phyloP scores from a whole-genome alignment of 2,888 invertebrate genomes.

The Diarsia mendica region DNA sequence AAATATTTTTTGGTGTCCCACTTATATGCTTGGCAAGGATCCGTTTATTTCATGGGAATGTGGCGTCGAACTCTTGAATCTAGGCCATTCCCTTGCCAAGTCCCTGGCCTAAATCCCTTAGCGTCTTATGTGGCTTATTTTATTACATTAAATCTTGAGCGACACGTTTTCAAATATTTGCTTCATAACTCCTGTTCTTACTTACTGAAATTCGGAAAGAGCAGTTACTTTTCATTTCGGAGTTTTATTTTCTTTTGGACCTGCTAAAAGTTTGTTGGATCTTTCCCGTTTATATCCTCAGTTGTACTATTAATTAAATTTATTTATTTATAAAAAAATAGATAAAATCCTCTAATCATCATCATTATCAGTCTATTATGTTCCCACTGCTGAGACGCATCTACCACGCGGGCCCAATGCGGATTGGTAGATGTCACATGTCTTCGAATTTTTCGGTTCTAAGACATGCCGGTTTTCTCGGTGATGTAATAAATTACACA shows the following conservation, averaged over 20 bases:
- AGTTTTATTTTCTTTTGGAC: background rate
- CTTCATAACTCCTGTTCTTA: background rate
- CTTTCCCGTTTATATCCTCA: background rate
- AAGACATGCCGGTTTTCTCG: too few relatives aligned
- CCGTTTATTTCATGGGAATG: constrained; percentile 40
- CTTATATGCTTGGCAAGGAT: constrained; percentile 63
- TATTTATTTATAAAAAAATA: background rate
- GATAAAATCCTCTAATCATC: background rate
- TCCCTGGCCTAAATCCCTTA: constrained; percentile 26
- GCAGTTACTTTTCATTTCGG: background rate
- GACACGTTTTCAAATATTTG: constrained; percentile 18
- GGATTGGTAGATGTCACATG: too few relatives aligned
- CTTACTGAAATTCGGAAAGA: background rate
- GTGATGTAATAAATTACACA: too few relatives aligned
- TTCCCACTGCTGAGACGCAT: too few relatives aligned
- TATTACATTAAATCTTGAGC: constrained; percentile 14
- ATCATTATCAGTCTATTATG: too few relatives aligned
- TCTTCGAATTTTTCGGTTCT: too few relatives aligned
- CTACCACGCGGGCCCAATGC: too few relatives aligned
- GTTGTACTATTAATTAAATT: background rate
- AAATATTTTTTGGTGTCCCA: constrained; percentile 55
- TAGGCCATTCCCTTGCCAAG: constrained; percentile 31
- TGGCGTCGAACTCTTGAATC: constrained; percentile 30
- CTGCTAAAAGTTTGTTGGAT: background rate
- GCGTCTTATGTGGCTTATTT: constrained; percentile 10